Base-by-base conservation (phyloP, 23 tunicate species). In the Styela plicata region DNA sequence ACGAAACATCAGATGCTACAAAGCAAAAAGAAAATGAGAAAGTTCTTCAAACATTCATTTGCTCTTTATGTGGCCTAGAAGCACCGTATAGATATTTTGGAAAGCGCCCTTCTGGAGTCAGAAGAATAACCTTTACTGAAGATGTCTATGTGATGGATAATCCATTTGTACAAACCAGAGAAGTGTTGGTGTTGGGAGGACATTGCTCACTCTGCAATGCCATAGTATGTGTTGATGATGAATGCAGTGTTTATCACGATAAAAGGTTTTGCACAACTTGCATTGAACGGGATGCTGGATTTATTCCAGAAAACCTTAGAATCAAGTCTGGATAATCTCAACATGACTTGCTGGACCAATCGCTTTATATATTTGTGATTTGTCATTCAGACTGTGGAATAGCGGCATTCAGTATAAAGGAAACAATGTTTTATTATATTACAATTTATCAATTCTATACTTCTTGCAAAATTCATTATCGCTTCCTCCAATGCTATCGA, bases 61-160 rank as follows among this genome's bases (percentile, higher is more conserved):
- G 77, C 37, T 71, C 77, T 22, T 16, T 71, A 16, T 71, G 77
- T 32, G 36, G 77, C 13, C 77, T 71, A 27, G 36, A 71, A 21
- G 77, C 77, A 3, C 77, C 77, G 5, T 71, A 71, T 17, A 5
- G 37, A 3, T 71, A 71, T 34, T 71, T 28, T 71, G 77, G 77
- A 71, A 32, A 26, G 7, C 26, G 23, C 26, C 77, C 77, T 21
- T 28, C 32, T 28, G 36, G 77, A 2, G 24, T 32, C 5, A 71
- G 37, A 71, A 71, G 29, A 29, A 3, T 71, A 2, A 30, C 36
- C 17, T 71, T 71, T 17, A 27, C 5, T 31, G 77, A 71, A 71
- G 77, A 71, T 34, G 77, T 71, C 37, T 71, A 71, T 32, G 36
- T 71, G 5, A 71, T 71, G 77, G 77, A 71, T 29, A 71, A 71